Percentiles rank a stretch among this genome's conserved stretches.
phyloP scores from a whole-genome alignment of 2,888 invertebrate genomes.

The Gastrophysa polygoni region DNA sequence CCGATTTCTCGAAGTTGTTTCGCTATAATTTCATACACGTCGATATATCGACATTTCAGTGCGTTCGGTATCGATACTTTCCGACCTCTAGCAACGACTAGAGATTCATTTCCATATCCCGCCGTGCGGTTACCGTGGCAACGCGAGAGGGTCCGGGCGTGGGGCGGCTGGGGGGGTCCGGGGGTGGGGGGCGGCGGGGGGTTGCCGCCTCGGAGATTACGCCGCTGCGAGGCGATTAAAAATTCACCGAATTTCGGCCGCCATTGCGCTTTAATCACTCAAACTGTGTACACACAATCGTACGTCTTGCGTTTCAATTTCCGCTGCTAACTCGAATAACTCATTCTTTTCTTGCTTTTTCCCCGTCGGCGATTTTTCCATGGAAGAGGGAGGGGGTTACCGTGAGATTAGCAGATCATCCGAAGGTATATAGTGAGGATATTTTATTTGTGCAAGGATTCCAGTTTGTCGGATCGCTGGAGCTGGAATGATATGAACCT shows the following conservation, averaged over 20 bases:
- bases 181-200: too few species aligned
- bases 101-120: conserved; percentile 33
- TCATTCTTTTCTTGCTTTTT: conserved; percentile 21
- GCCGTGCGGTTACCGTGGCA: conserved; percentile 33
- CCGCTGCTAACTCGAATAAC: conserved; percentile 15
- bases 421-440: background rate
- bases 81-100: background rate
- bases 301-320: conserved; percentile 20
- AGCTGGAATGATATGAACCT: too few species aligned
- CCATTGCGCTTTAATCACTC: background rate
- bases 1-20: too few species aligned
- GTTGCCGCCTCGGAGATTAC: background rate
- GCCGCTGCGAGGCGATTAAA: conserved; percentile 40
- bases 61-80: too few species aligned
- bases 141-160: conserved; percentile 15
- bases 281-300: background rate
- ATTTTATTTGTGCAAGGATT: background rate
- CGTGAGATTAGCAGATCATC: conserved; percentile 19
- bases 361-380: conserved; percentile 10
- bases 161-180: background rate
- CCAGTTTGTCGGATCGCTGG: too few species aligned
- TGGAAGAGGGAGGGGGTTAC: conserved; percentile 12
- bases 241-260: conserved; percentile 38
- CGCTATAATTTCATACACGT: too few species aligned
- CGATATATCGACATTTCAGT: too few species aligned